Evolutionary conservation across 2,113 vertebrate species (phyloP).

Genomic region (Platichthys stellatus): DNA sequence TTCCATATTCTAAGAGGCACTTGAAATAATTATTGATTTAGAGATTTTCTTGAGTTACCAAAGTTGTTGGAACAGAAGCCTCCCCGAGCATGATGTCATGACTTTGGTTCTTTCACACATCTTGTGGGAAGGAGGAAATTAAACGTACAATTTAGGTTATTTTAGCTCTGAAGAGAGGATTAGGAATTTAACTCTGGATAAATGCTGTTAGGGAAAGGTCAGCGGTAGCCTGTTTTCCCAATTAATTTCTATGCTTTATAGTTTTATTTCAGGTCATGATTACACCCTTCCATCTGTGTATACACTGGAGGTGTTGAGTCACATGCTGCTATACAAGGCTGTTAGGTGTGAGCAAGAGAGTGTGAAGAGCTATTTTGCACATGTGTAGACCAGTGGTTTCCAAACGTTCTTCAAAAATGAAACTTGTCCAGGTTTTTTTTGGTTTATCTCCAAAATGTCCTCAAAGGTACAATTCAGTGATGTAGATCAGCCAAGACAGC

Average conservation of each 20-base stretch:
- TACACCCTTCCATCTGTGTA: background rate
- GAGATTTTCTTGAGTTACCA: background rate
- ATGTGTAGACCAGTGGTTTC: background rate
- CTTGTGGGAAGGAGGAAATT: no score
- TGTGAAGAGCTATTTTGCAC: background rate
- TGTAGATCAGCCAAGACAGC: background rate
- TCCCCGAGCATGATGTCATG: background rate
- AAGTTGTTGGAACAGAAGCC: background rate
- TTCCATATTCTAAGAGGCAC: background rate
- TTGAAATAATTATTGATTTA: background rate
- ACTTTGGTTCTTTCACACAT: background rate
- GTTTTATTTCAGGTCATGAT: background rate
- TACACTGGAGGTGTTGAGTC: background rate
- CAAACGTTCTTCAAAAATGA: background rate
- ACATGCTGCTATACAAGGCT: background rate
- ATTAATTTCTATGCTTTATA: background rate
- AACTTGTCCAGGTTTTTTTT: background rate
- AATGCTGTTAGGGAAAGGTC: background rate
- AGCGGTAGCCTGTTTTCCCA: background rate
- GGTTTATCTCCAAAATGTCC: background rate
- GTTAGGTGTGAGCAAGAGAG: background rate
- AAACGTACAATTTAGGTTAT: background rate
- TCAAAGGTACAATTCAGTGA: background rate
- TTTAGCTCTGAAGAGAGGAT: background rate
- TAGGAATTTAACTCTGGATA: background rate